Evolutionary conservation across 2,888 invertebrate genomes (phyloP), one percentile per base, ranked within the genome.

Genomic region (Apoda limacodes): DNA sequence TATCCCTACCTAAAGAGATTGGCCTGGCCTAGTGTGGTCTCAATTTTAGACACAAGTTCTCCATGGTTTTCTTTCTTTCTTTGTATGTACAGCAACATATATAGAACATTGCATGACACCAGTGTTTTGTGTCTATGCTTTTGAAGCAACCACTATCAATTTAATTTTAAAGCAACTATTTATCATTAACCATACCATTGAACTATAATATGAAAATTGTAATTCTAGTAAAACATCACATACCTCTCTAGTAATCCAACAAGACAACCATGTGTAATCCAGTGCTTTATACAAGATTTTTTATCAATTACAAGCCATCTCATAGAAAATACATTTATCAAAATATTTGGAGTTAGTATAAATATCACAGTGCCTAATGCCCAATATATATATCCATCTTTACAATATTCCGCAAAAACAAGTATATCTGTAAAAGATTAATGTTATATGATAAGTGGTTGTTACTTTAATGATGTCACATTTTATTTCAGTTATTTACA

Each of bases 191-290:
- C n/a, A n/a, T n/a, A n/a, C n/a, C n/a, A 17, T 17, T 17, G 17
- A 17, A 17, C 5, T 17, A 17, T 6, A 17, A 17, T 17, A 17
- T 17, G 5, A 5, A 6, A 7, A 17, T 17, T 19, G 17, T 26
- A 19, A 17, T 13, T 32, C 23, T 19, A 11, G 24, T 14, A 41
- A 13, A n/a, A 13, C 15, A 32, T 22, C 10, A 9, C 27, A 45
- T 67, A 85, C 85, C 86, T 83, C 59, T 85, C 82, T 34, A 85
- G 51, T 42, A 85, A 62, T 35, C 85, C 85, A 40, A 83, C 66
- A 14, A 85, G 69, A 42, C 68, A 74, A 27, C 78, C 55, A 55
- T 86, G 85, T 31, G 76, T 71, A 22, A 84, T 59, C 83, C 84
- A 85, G 48, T 82, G 75, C 35, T 69, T 68, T 24, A 66, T 45